phyloP scores from a whole-genome alignment of 2,888 invertebrate species.

The Proisotoma minuta region DNA sequence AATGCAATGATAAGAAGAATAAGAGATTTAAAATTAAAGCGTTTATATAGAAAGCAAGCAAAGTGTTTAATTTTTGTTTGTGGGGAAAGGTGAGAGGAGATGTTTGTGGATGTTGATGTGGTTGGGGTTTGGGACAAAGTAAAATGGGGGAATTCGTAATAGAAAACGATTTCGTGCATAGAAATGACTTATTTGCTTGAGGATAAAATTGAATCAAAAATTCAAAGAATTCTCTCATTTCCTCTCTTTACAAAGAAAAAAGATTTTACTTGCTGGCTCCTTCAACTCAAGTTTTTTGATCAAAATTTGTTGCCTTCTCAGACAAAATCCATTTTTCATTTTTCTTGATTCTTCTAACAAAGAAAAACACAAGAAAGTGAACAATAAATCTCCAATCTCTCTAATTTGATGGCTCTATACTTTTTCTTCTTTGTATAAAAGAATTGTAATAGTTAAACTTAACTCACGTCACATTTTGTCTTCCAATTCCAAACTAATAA shows the following conservation, averaged over 20 bases:
- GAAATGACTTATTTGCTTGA: constrained; percentile 48
- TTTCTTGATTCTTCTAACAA: constrained; percentile 39
- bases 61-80: constrained; percentile 6
- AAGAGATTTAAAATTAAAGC: too few species aligned
- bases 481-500: constrained; percentile 19
- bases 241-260: constrained; percentile 38
- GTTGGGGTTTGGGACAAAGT: constrained; percentile 11
- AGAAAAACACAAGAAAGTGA: constrained; percentile 34
- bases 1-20: too few species aligned
- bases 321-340: constrained; percentile 45
- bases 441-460: constrained; percentile 28
- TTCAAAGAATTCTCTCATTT: constrained; percentile 48
- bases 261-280: constrained; percentile 18
- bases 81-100: not conserved
- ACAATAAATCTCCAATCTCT: constrained; percentile 47
- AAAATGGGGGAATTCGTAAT: constrained; percentile 44
- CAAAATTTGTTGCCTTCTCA: constrained; percentile 41
- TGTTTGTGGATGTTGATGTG: not conserved
- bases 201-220: constrained; percentile 48
- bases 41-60: too few species aligned
- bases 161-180: constrained; percentile 47
- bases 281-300: constrained; percentile 26
- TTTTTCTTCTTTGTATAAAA: constrained; percentile 26
- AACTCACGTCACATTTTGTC: constrained; percentile 26
- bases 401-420: constrained; percentile 47